Conservation (phyloP, 1,140 invertebrate genomes). For the Zaprionus ghesquierei region DNA sequence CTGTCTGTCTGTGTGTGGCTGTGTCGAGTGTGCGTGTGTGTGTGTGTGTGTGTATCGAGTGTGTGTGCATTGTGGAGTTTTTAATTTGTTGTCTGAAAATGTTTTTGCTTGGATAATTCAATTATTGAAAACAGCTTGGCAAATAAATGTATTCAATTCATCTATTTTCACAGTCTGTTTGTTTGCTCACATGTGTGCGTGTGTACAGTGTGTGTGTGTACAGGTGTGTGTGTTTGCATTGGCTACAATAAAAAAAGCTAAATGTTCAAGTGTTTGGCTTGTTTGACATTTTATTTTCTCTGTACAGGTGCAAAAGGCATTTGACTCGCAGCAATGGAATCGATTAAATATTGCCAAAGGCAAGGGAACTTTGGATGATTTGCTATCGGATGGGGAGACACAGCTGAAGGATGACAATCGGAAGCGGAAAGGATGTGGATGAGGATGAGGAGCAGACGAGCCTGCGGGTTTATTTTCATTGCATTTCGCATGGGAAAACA, state of each 20-base stretch:
- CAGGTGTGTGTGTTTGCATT: slow-evolving; percentile 24
- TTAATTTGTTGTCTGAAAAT: slow-evolving; percentile 26
- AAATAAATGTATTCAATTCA: slow-evolving; percentile 35
- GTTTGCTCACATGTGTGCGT: slow-evolving; percentile 3
- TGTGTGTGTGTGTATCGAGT: slow-evolving; percentile 4
- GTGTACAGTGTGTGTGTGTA: slow-evolving; percentile 31
- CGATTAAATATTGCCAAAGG: not conserved
- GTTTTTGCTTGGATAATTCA: slow-evolving; percentile 44
- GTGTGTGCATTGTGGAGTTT: slow-evolving; percentile 24
- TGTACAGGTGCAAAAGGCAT: slow-evolving; percentile 52
- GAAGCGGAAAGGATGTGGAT: not conserved
- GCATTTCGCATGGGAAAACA: not conserved
- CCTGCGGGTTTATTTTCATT: not conserved
- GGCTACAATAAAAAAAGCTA: slow-evolving; percentile 36
- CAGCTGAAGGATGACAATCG: not conserved
- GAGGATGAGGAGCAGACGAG: not conserved
- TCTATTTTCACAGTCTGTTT: slow-evolving; percentile 24
- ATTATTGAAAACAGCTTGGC: slow-evolving; percentile 44
- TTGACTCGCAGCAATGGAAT: slow-evolving; percentile 48
- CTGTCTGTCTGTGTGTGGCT: slow-evolving; percentile 19
- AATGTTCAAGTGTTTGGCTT: slow-evolving; percentile 20
- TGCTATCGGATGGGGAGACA: not conserved
- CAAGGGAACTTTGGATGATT: not conserved
- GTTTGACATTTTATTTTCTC: slow-evolving; percentile 9
- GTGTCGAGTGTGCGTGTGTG: slow-evolving; percentile 4